Base-by-base conservation (phyloP, 2,888 invertebrate species). In the Drosophila basisetae region DNA sequence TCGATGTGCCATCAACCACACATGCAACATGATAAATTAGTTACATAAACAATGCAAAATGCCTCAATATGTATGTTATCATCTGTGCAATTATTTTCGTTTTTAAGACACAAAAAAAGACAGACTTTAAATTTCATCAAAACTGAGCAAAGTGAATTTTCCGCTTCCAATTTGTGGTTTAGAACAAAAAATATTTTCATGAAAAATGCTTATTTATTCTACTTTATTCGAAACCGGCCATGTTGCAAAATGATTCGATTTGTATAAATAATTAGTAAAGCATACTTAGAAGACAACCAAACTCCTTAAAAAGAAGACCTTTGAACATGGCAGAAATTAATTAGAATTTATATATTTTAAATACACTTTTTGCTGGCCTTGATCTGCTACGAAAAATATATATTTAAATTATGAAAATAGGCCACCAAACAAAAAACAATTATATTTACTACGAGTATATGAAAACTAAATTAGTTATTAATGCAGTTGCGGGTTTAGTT, bases 11-110 rank as follows among this genome's bases (percentile, higher is more conserved):
- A 65, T 35, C 58, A 49, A 50, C 18, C n/a, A 30, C 31, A 54
- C 53, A 63, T 64, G 66, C 75, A 78, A 78, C 63, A 59, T 68
- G 60, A 53, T 54, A 64, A 64, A 64, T 61, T 64, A 47, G 50
- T 64, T 54, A 37, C 53, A 61, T 28, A 66, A 64, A 39, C 39
- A 43, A 49, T 47, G 50, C 55, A 52, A 41, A 28, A 43, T 53
- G n/a, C 30, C 31, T 30, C 22, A 50, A 50, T 33, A 11, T n/a
- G n/a, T 22, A 13, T 25, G 22, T 25, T 22, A 35, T 28, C 4
- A 52, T 13, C 41, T 43, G 9, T 33, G 25, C 56, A 11, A 33
- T 35, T 56, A 6, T 55, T 18, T 4, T 33, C 0, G 2, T 16
- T 16, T 56, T 63, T n/a, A 1, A 7, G n/a, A 6, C n/a, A 33